Conservation (phyloP, 2,888 invertebrate species). For the Apantesis nais region DNA sequence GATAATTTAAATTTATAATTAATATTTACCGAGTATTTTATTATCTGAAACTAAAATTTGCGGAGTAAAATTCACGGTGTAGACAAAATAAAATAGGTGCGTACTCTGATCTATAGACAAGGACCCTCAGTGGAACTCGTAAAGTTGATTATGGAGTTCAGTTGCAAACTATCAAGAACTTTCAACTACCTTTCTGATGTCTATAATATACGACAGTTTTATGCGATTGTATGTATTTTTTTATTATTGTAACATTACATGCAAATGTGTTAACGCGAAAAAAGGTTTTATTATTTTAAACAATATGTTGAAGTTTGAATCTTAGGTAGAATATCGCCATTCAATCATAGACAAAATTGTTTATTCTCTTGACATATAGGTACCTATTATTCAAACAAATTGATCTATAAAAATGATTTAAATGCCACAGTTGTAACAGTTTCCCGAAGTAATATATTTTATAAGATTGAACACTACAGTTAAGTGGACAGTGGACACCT, state of each 20-base stretch:
- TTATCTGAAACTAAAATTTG: background rate
- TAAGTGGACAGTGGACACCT: too few relatives aligned
- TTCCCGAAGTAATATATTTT: conserved; percentile 55
- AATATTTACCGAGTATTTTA: background rate
- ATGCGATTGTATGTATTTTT: background rate
- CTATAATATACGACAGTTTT: conserved; percentile 21
- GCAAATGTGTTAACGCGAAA: background rate
- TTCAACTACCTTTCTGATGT: conserved; percentile 59
- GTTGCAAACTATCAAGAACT: too few relatives aligned
- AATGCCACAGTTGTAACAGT: conserved; percentile 43
- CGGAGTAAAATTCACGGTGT: background rate
- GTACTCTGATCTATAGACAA: conserved; percentile 44
- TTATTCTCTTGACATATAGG: conserved; percentile 35
- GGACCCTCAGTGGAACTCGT: conserved; percentile 55
- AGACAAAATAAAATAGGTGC: conserved; percentile 10
- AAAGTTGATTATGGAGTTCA: too few relatives aligned
- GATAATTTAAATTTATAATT: too few relatives aligned
- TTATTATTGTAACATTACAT: background rate
- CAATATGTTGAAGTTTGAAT: background rate
- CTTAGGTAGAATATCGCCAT: background rate
- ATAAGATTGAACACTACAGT: conserved; percentile 38
- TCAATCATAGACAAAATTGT: conserved; percentile 16
- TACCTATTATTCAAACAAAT: conserved; percentile 30
- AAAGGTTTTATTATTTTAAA: background rate
- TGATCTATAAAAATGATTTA: conserved; percentile 42